phyloP scores from a whole-genome alignment of 2,113 vertebrate species.

The Candoia aspera region DNA sequence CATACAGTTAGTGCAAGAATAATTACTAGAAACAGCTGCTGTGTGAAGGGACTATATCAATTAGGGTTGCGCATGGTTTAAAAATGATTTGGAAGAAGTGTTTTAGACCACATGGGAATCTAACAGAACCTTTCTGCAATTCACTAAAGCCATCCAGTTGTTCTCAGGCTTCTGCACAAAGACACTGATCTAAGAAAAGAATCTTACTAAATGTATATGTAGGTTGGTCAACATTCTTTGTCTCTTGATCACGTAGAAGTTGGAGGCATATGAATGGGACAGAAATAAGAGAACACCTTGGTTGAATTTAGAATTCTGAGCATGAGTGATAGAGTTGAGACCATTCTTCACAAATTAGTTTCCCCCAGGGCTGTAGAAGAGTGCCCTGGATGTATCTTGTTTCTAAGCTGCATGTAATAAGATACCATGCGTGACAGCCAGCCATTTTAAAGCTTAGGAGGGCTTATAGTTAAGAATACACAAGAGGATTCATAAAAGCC shows the following conservation, averaged over 20 bases:
- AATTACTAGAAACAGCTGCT: background rate
- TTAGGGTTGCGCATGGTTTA: background rate
- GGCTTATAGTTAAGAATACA: background rate
- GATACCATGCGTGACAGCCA: background rate
- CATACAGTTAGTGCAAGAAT: background rate
- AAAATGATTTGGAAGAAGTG: too few species aligned
- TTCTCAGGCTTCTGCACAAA: background rate
- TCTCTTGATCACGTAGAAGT: background rate
- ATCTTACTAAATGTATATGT: background rate
- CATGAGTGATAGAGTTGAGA: background rate
- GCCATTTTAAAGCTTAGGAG: background rate
- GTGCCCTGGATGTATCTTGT: background rate
- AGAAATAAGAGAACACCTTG: background rate
- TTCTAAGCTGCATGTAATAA: background rate
- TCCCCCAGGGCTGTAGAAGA: background rate
- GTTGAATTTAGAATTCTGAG: background rate
- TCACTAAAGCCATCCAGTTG: background rate
- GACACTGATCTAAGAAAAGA: background rate
- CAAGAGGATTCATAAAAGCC: background rate
- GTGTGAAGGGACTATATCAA: background rate
- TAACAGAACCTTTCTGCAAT: background rate
- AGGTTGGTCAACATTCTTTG: background rate
- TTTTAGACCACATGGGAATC: background rate
- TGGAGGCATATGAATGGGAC: background rate
- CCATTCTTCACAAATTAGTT: background rate